Evolutionary conservation across 2,797 vertebrate species (phyloP), one percentile per base, ranked within the genome.

Genomic region (Platyrinchus mystaceus): DNA sequence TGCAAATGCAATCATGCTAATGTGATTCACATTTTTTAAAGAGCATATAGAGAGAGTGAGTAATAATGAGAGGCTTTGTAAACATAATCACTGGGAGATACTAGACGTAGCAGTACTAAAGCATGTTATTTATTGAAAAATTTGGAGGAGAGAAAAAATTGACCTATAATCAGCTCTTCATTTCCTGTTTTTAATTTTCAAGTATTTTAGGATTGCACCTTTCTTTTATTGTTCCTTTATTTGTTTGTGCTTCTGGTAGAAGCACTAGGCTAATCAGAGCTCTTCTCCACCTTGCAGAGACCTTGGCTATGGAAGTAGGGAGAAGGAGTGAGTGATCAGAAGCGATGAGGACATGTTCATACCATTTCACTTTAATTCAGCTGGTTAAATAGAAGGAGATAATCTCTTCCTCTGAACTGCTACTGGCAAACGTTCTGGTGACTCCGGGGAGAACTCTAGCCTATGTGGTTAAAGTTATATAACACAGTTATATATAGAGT

Each of bases 1-100:
- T 90, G 93, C 73, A 96, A 97, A 96, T 93, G 94, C 49, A 96
- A 93, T 93, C 87, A 96, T 0, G 1, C 5, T 93, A 93, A 94
- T 87, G 64, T 9, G 11, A 95, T 94, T 95, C 86, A 78, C 60
- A n/a, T 88, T 93, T 81, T 93, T 96, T 81, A 93, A 96, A 94
- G 62, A 79, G 85, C 85, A 91, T 26, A 84, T 85, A 24, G 71
- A 80, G 28, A 46, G 32, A 73, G 32, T 34, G 58, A 41, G 32
- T 84, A 81, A 94, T 96, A 97, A 93, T 62, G 46, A 50, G 43
- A 95, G 44, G 41, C 64, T 83, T 95, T 95, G 87, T 92, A 97
- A 97, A 96, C 59, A 94, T 92, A 93, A 90, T 62, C 80, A 64
- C 74, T 84, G 70, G 64, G 55, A 92, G 28, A 92, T 58, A 79